Conservation (phyloP, 2,888 invertebrate species). For the Drosophila kuntzei region DNA sequence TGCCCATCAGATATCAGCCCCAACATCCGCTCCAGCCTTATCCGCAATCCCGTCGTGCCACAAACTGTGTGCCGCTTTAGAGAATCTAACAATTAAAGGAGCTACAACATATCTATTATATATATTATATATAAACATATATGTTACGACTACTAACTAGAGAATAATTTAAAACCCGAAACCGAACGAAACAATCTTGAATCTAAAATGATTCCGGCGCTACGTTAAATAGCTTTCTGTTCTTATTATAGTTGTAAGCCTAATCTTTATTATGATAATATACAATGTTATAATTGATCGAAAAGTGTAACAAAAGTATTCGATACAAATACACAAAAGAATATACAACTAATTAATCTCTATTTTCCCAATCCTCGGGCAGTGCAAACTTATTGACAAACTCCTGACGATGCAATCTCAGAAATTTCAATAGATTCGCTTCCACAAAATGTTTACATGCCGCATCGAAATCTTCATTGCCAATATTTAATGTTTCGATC, state of each 20-base stretch:
- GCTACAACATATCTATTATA: conserved; percentile 6
- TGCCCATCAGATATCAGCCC: conserved; percentile 51
- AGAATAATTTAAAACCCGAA: conserved; percentile 23
- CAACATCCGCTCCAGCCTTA: conserved; percentile 14
- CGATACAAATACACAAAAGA: conserved; percentile 48
- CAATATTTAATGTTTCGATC: conserved; percentile 24
- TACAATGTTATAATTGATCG: conserved; percentile 45
- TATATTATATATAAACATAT: conserved; percentile 8
- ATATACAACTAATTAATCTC: neutral
- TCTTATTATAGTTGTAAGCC: conserved; percentile 52
- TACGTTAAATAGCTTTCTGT: conserved; percentile 57
- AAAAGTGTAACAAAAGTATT: conserved; percentile 50
- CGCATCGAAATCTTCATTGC: conserved; percentile 21
- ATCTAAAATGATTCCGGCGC: conserved; percentile 36
- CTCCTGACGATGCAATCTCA: conserved; percentile 68
- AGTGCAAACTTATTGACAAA: conserved; percentile 70
- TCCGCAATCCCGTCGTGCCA: conserved; percentile 30
- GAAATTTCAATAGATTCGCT: conserved; percentile 63
- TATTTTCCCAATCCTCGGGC: conserved; percentile 68
- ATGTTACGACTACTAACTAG: conserved; percentile 46
- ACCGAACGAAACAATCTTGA: conserved; percentile 39
- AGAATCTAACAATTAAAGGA: neutral
- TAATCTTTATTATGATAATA: conserved; percentile 36
- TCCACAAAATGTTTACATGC: conserved; percentile 57
- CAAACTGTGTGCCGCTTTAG: conserved; percentile 55